Base-by-base conservation (phyloP, 2,888 invertebrate genomes). In the Caenorhabditis wallacei region DNA sequence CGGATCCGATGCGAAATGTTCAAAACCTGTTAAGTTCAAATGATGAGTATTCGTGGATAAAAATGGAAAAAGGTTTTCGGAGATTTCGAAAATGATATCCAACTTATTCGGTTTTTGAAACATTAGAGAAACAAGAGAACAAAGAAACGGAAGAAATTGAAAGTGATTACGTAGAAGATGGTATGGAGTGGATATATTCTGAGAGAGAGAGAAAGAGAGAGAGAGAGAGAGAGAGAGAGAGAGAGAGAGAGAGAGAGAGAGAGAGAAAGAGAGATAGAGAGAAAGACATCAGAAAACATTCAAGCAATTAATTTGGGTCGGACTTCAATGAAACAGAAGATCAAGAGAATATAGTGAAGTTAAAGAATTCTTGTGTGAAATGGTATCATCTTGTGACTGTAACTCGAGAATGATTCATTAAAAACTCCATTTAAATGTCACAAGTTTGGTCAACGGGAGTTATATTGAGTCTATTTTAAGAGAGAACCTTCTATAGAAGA, bases 141-240 rank as follows among this genome's bases (percentile, higher is more conserved):
- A 66, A 66, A 53, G 66, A 53, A 66, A 53, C 53, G 35, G 48
- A 53, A 37, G 46, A 64, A 64, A 51, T 20, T 8, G 64, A 64
- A 51, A 64, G 64, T 64, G 48, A 51, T 64, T 64, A 51, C 64
- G 64, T 64, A 64, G 48, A 40, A 61, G 61, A 26, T 8, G 56
- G n/a, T n/a, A n/a, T 59, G 59, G 40, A 26, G 40, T 40, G 61
- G 61, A 61, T 61, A 61, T 20, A 61, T 43, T 43, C 24, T 5
- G 35, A 26, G 24, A 16, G 56, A 59, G 2, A n/a, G n/a, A n/a
- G n/a, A n/a, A n/a, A n/a, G n/a, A n/a, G n/a, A n/a, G n/a, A n/a
- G n/a, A n/a, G n/a, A 56, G 61, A 11, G 22, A 26, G 8, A 26
- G 40, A 43, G 22, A 13, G 30, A 30, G 8, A 8, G 8, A 30